phyloP scores from a whole-genome alignment of 2,888 invertebrate species.

The Sminthurinus aureus region DNA sequence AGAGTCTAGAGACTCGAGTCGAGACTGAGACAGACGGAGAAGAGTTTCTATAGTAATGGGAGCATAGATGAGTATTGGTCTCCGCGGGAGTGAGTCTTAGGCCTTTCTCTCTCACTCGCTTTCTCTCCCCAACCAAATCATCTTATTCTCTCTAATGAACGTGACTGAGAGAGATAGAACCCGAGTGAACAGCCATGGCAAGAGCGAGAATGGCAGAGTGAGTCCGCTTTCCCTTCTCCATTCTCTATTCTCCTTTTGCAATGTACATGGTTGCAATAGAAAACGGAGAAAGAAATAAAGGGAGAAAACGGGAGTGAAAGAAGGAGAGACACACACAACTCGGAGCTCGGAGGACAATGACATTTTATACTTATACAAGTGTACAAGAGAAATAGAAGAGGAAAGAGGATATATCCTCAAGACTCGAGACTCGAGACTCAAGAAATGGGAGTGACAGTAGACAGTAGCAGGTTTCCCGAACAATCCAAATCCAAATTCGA shows the following conservation, averaged over 20 bases:
- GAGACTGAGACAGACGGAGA: not conserved
- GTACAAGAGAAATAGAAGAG: not conserved
- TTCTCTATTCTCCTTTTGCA: no score
- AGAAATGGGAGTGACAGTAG: no score
- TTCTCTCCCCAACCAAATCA: constrained; percentile 23
- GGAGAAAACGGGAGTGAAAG: not conserved
- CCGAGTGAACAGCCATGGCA: not conserved
- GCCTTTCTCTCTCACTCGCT: not conserved
- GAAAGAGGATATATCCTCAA: not conserved
- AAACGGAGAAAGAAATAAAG: no score
- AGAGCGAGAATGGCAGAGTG: not conserved
- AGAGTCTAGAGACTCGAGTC: no score
- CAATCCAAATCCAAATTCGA: no score
- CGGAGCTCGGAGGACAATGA: constrained; percentile 7
- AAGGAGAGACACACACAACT: not conserved
- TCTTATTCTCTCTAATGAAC: constrained; percentile 30
- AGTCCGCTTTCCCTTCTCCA: no score
- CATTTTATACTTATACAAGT: not conserved
- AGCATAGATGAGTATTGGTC: not conserved
- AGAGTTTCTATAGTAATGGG: not conserved
- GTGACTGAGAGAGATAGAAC: not conserved
- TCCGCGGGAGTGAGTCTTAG: not conserved
- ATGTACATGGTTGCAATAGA: no score
- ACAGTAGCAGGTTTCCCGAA: no score
- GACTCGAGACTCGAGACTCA: no score